phyloP scores from a whole-genome alignment of 2,113 vertebrate genomes.

The Vombatus ursinus region DNA sequence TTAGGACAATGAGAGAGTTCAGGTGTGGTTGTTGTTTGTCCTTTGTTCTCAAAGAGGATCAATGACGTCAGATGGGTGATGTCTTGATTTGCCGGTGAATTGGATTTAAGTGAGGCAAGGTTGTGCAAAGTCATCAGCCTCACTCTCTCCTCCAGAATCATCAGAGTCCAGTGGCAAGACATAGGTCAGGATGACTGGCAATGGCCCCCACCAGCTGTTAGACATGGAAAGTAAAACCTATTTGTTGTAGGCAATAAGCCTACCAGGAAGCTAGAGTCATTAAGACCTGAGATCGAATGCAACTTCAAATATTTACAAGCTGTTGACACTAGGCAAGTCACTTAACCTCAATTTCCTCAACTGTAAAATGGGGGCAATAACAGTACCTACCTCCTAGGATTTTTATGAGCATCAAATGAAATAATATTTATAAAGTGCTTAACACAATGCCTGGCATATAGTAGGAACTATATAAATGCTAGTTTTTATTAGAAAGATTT shows the following conservation, averaged over 20 bases:
- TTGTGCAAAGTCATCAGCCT: too few species aligned
- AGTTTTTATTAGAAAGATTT: background rate
- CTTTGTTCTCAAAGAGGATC: too few species aligned
- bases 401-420: background rate
- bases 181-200: too few species aligned
- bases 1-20: conserved; percentile 32
- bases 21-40: background rate
- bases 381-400: too few species aligned
- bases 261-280: background rate
- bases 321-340: background rate
- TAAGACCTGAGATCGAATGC: background rate
- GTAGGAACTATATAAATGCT: background rate
- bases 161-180: too few species aligned
- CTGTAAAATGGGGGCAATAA: background rate
- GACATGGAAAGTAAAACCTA: background rate
- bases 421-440: background rate
- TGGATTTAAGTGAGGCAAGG: too few species aligned
- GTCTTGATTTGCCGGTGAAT: too few species aligned
- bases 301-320: background rate
- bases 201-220: background rate
- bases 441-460: background rate
- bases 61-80: too few species aligned
- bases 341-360: background rate
- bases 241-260: background rate
- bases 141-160: too few species aligned